These are phyloP conservation scores for Suillia variegata DNA, from an alignment of 2,888 invertebrate species.

Conservation along the genomic window DNA sequence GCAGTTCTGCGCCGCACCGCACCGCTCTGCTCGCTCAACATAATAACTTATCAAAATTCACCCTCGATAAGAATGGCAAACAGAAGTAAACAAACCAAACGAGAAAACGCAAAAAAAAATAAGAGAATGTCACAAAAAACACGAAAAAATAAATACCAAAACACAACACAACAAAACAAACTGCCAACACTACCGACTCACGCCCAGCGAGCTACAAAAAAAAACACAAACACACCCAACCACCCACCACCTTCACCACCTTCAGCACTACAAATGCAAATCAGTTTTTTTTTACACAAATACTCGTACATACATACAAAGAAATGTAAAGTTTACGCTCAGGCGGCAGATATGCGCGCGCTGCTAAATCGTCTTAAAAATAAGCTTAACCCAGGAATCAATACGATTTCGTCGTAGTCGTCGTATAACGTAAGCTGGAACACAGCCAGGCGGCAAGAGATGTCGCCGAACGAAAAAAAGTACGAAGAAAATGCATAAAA, in stretches of 20 bases:
- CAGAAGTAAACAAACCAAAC: too few species aligned
- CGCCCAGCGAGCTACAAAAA: not conserved
- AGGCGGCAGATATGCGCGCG: too few species aligned
- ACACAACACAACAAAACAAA: not conserved
- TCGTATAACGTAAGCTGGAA: too few species aligned
- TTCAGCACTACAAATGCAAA: slow-evolving; percentile 1
- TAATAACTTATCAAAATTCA: slow-evolving; percentile 3
- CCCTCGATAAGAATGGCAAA: not conserved
- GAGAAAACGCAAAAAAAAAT: too few species aligned
- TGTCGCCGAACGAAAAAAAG: not conserved
- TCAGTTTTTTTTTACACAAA: not conserved
- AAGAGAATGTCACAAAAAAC: not conserved
- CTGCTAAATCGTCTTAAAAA: too few species aligned
- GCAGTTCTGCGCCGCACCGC: too few species aligned
- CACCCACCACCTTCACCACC: not conserved
- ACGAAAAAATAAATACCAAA: not conserved
- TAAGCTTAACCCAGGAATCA: too few species aligned
- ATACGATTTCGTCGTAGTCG: not conserved
- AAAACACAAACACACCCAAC: not conserved
- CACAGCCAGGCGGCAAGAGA: not conserved
- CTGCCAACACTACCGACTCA: slow-evolving; percentile 1
- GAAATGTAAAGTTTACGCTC: too few species aligned
- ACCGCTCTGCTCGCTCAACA: not conserved
- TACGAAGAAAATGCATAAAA: not conserved
- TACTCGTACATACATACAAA: too few species aligned